Base-by-base conservation (phyloP, 2,797 vertebrate genomes). In the Coccyzus lansbergi region DNA sequence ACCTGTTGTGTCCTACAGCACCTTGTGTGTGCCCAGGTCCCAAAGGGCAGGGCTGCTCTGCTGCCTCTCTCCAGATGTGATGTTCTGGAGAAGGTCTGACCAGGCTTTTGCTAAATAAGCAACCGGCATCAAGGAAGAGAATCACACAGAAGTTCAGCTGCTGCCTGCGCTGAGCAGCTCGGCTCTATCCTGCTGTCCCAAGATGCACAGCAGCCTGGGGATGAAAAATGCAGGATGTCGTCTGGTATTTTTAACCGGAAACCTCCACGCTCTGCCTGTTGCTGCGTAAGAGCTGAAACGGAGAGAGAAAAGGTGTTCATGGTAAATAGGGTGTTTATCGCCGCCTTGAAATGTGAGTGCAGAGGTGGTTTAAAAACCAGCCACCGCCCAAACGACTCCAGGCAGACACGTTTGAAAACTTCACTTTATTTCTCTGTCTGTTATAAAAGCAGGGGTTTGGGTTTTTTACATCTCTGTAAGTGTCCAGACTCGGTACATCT, bases 351-450 rank as follows among this genome's bases (percentile, higher is more conserved):
- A 86, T 1, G 21, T 10, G 83, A 36, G 34, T 3, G 21, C 81
- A 53, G 88, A 64, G 62, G 29, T 29, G 68, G 28, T 15, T 58
- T 19, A 8, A 46, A 38, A 34, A 65, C 11, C 87, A 93, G 83
- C 75, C 71, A 3, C 28, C 12, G 11, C 90, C 91, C 77, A 17
- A 65, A 65, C 6, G 0, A 94, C 49, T 49, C 69, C 70, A 86
- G 87, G 85, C 96, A 94, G 78, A 72, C 75, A 3, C 62, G 6
- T 95, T 97, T 96, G 95, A 97, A 98, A 98, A 97, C 77, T 72
- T 96, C 92, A 92, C 90, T 98, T 98, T 98, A 98, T 98, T 98
- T 97, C 76, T 97, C 90, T 84, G 40, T 95, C 81, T 72, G 52
- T 96, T 96, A 94, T 53, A 88, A 96, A 97, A 98, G 95, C 96